These are phyloP conservation scores for Xanthia icteritia DNA, from an alignment of 2,888 invertebrate genomes.

Conservation along the genomic window DNA sequence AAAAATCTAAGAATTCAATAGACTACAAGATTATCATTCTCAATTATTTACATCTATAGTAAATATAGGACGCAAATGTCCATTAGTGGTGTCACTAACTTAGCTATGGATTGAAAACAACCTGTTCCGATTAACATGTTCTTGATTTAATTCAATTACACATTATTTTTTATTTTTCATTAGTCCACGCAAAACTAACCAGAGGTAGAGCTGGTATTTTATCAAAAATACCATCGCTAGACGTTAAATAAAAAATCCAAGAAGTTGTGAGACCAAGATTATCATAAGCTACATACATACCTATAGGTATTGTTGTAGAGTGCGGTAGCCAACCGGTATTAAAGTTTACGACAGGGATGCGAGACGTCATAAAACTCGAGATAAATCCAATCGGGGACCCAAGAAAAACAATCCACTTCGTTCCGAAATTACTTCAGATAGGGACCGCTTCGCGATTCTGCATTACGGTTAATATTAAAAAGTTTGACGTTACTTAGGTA, in stretches of 20 bases:
- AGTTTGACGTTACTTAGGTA: constrained; percentile 51
- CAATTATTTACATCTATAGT: neutral
- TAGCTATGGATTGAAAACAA: neutral
- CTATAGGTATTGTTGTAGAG: constrained; percentile 68
- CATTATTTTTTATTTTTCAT: neutral
- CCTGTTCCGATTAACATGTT: neutral
- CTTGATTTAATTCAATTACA: neutral
- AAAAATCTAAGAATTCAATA: constrained; percentile 7
- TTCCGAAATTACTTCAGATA: constrained; percentile 79
- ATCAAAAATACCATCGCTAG: neutral
- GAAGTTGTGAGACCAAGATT: constrained; percentile 49
- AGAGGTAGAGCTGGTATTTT: neutral
- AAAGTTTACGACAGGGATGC: constrained; percentile 89
- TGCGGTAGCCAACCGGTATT: constrained; percentile 85
- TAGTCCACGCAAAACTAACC: no score
- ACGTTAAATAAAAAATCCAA: constrained; percentile 13
- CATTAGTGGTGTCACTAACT: neutral
- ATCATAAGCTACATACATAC: constrained; percentile 66
- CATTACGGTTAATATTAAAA: constrained; percentile 73
- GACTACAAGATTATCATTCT: constrained; percentile 52
- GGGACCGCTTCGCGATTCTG: constrained; percentile 69
- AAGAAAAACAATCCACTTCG: constrained; percentile 88
- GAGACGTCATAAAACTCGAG: constrained; percentile 88
- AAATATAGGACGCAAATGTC: neutral
- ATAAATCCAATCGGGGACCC: constrained; percentile 88